Conservation (phyloP, 37 sponge, comb jelly and placozoan genomes). For the Mnemiopsis leidyi region DNA sequence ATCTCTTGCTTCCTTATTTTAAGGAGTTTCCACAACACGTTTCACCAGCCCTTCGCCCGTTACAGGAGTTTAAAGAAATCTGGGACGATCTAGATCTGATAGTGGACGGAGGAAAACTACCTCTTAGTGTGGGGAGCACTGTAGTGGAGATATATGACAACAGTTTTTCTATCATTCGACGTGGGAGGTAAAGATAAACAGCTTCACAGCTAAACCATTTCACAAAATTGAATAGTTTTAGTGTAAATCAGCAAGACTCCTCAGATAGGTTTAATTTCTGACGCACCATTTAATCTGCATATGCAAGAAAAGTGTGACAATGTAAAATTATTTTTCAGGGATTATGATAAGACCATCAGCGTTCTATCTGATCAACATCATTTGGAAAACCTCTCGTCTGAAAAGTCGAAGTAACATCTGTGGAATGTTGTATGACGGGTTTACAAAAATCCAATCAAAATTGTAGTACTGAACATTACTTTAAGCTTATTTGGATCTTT, state of each 20-base stretch:
- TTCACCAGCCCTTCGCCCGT: background rate
- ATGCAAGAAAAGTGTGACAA: too few species aligned
- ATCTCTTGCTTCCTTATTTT: too few species aligned
- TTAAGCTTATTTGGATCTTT: too few species aligned
- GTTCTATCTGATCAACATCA: background rate
- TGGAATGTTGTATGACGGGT: too few species aligned
- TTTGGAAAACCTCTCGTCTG: background rate
- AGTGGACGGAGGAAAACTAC: slow-evolving; percentile 78
- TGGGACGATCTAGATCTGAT: slow-evolving; percentile 82
- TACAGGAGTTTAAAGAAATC: slow-evolving; percentile 83
- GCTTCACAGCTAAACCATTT: too few species aligned
- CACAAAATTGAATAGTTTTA: too few species aligned
- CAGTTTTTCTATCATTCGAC: background rate
- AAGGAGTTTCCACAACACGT: too few species aligned
- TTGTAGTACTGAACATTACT: too few species aligned
- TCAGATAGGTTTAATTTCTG: too few species aligned
- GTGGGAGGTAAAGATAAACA: slow-evolving; percentile 24
- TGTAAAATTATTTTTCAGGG: background rate
- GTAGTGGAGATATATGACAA: slow-evolving; percentile 11
- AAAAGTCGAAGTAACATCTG: background rate
- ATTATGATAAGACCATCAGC: background rate
- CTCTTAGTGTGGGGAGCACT: background rate
- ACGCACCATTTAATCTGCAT: too few species aligned
- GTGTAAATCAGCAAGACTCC: too few species aligned
- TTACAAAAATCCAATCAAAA: too few species aligned